Percentiles rank a stretch among this genome's conserved stretches.
Conservation (phyloP, 2,113 vertebrate species). For the Plotosus lineatus region DNA sequence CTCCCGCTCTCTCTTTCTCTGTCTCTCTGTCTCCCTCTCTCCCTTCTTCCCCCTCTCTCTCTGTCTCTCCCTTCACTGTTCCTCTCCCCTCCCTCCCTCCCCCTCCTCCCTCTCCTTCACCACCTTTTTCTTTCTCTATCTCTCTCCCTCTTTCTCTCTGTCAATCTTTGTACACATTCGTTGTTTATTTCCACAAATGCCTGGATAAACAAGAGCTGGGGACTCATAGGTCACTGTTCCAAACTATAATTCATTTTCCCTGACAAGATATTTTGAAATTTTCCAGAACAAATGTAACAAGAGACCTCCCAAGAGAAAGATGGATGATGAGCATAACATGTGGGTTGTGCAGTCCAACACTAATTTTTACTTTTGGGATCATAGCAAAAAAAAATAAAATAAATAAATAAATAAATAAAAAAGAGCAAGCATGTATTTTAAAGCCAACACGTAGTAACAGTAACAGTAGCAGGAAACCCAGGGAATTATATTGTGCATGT, state of each 20-base stretch:
- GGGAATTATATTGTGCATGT: not conserved
- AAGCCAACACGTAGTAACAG: too few species aligned
- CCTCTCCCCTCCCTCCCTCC: too few species aligned
- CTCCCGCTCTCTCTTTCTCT: not conserved
- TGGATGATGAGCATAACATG: not conserved
- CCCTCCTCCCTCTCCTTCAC: not conserved
- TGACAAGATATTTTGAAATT: conserved; percentile 4
- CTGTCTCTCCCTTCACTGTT: not conserved
- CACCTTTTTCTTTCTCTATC: not conserved
- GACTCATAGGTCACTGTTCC: not conserved
- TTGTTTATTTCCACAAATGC: not conserved
- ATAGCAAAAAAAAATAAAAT: not conserved
- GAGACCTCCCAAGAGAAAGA: conserved; percentile 7
- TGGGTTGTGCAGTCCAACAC: not conserved
- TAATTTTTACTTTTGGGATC: not conserved
- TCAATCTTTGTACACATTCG: not conserved
- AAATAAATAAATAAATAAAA: not conserved
- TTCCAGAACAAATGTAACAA: not conserved
- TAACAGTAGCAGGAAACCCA: not conserved
- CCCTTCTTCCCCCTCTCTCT: not conserved
- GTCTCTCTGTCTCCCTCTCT: not conserved
- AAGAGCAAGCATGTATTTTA: not conserved
- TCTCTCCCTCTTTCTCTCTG: not conserved
- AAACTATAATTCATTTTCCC: conserved; percentile 22
- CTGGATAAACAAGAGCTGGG: not conserved